phyloP scores from a whole-genome alignment of 2,113 vertebrate genomes.

The Macaca fascicularis region DNA sequence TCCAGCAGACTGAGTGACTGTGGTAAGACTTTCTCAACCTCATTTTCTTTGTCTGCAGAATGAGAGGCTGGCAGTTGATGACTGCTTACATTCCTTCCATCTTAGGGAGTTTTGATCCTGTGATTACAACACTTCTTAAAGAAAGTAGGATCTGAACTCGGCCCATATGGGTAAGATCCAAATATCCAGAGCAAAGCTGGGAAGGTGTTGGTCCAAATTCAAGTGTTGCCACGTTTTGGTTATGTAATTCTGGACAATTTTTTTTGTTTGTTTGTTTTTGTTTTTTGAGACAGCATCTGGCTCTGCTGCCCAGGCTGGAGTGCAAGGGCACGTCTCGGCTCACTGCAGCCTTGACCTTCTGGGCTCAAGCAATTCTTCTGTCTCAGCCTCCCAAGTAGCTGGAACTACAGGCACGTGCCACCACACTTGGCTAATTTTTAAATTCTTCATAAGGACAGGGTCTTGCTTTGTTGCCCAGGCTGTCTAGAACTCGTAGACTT shows the following conservation, averaged over 20 bases:
- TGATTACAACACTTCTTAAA: neutral
- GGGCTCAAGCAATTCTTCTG: no score
- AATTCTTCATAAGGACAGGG: no score
- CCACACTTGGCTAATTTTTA: no score
- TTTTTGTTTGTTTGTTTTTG: no score
- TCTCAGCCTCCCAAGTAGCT: no score
- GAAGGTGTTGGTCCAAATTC: neutral
- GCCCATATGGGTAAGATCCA: neutral
- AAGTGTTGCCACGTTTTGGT: neutral
- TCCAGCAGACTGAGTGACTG: neutral
- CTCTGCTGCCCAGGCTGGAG: no score
- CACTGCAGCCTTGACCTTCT: no score
- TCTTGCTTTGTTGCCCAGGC: no score
- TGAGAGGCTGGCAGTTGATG: accelerated
- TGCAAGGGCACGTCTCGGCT: no score
- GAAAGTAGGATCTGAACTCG: neutral
- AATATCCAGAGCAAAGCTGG: neutral
- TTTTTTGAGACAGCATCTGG: no score
- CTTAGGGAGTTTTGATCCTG: neutral
- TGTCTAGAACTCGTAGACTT: no score
- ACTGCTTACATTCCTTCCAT: neutral
- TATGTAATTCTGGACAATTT: neutral
- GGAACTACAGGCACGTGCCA: no score
- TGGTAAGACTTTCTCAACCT: neutral
- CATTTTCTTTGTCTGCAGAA: neutral